Conservation (phyloP, 2,797 vertebrate genomes). For the Podargus strigoides region DNA sequence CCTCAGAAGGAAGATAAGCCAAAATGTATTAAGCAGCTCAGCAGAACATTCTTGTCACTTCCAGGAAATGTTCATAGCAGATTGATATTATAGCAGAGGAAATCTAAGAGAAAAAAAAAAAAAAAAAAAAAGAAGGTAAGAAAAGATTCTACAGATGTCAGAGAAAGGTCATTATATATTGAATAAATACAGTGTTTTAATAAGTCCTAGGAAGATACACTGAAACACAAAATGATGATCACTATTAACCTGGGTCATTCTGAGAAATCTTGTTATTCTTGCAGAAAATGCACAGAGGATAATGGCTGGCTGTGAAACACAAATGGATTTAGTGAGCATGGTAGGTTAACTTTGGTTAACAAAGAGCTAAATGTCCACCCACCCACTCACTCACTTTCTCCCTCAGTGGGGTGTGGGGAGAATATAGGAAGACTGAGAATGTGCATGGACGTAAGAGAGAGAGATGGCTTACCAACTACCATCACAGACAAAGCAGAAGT, state of each 20-base stretch:
- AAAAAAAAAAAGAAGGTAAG: background rate
- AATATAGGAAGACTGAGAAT: background rate
- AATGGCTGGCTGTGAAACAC: background rate
- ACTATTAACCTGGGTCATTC: background rate
- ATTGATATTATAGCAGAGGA: background rate
- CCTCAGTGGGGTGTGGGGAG: background rate
- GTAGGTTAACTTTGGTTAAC: background rate
- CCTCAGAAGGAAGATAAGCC: background rate
- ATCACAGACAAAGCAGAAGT: background rate
- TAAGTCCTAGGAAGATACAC: background rate
- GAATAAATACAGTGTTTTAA: background rate
- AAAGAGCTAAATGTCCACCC: background rate
- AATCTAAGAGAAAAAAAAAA: background rate
- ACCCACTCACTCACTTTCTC: fast-evolving
- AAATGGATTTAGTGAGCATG: background rate
- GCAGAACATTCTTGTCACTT: background rate
- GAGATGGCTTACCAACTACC: background rate
- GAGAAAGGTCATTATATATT: background rate
- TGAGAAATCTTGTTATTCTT: background rate
- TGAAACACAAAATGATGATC: background rate
- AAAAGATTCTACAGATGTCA: background rate
- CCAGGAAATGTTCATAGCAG: background rate
- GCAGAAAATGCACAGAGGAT: background rate
- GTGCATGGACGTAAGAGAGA: background rate
- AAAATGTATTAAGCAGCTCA: background rate